Conservation (phyloP, 1,140 invertebrate genomes). For the Bombus confusus region DNA sequence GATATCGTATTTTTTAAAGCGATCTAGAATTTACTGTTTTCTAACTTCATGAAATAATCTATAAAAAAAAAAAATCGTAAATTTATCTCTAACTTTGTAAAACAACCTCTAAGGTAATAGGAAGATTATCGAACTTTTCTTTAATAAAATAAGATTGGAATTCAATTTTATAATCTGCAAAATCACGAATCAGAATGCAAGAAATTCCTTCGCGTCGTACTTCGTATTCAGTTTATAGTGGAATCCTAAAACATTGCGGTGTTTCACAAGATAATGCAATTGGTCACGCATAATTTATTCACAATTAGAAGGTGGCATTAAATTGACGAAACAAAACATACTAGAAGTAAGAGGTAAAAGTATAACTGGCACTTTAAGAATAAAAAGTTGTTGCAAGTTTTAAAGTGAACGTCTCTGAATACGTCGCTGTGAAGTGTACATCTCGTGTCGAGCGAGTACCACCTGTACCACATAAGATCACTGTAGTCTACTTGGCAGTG, state of each 20-base stretch:
- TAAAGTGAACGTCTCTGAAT: slow-evolving; percentile 25
- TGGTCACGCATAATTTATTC: background rate
- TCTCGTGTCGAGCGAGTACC: slow-evolving; percentile 4
- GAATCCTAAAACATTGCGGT: background rate
- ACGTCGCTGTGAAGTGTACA: background rate
- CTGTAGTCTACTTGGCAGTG: slow-evolving; percentile 30
- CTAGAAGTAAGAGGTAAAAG: background rate
- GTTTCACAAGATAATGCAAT: background rate
- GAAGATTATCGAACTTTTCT: too few relatives aligned
- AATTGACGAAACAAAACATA: background rate
- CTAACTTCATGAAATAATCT: too few relatives aligned
- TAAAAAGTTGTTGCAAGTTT: slow-evolving; percentile 34
- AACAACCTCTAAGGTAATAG: too few relatives aligned
- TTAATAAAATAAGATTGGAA: background rate
- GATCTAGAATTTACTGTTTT: too few relatives aligned
- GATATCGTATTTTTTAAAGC: too few relatives aligned
- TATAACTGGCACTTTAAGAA: slow-evolving; percentile 15
- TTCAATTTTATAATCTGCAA: background rate
- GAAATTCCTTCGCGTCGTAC: background rate
- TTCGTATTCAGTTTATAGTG: too few relatives aligned
- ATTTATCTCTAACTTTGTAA: too few relatives aligned
- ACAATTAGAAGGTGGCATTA: background rate
- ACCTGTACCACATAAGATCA: slow-evolving; percentile 24
- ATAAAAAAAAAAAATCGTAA: too few relatives aligned
- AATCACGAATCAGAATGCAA: background rate